These are phyloP conservation scores for Protosalanx chinensis DNA, from an alignment of 2,797 vertebrate species.

Conservation along the genomic window DNA sequence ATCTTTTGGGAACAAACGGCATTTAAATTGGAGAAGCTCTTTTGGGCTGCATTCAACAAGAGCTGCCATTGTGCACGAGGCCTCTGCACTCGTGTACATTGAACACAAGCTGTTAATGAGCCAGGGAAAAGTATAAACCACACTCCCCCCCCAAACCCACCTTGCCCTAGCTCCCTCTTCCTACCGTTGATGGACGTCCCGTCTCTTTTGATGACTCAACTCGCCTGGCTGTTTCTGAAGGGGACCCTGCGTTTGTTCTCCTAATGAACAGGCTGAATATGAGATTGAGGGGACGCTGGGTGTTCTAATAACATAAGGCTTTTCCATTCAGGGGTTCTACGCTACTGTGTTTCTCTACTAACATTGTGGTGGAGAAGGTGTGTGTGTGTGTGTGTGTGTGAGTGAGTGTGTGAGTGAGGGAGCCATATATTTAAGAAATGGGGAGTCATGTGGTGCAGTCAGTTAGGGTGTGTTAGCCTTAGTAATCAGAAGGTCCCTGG, in stretches of 20 bases:
- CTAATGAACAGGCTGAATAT: slow-evolving; percentile 32
- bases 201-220: slow-evolving; percentile 25
- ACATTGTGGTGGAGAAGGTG: no score
- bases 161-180: not conserved
- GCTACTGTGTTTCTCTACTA: not conserved
- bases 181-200: not conserved
- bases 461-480: no score
- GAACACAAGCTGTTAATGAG: slow-evolving; percentile 15
- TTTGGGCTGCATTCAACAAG: not conserved
- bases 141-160: not conserved
- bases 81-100: slow-evolving; percentile 19
- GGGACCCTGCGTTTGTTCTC: slow-evolving; percentile 27
- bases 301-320: not conserved
- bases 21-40: not conserved
- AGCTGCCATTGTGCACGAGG: not conserved
- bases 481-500: no score
- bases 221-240: slow-evolving; percentile 6
- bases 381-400: no score
- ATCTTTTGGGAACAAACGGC: not conserved
- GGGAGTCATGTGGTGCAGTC: no score
- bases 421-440: no score
- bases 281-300: not conserved
- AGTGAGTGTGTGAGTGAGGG: no score
- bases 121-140: not conserved
- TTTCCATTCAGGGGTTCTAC: not conserved